These are phyloP conservation scores for Prolemur simus DNA, from an alignment of 2,113 vertebrate genomes.

Conservation along the genomic window DNA sequence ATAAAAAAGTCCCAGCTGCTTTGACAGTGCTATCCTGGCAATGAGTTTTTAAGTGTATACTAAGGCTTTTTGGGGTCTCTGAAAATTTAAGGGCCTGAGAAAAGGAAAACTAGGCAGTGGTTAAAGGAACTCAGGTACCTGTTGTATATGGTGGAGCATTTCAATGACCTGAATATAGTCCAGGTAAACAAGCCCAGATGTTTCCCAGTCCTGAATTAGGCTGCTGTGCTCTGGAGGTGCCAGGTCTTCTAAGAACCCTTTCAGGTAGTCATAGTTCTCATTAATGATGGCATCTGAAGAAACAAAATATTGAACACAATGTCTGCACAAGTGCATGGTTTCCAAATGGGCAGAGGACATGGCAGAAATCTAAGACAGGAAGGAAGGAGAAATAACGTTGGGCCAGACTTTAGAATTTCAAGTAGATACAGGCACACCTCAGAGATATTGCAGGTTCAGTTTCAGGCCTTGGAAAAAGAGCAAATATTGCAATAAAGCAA, in stretches of 20 bases:
- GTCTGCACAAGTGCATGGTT: not conserved
- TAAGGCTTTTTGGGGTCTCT: not conserved
- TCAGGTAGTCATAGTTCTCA: slow-evolving; percentile 94
- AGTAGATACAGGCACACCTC: not conserved
- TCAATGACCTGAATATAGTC: slow-evolving; percentile 94
- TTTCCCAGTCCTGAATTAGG: slow-evolving; percentile 97
- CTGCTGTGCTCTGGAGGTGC: slow-evolving; percentile 87
- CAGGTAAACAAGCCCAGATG: slow-evolving; percentile 92
- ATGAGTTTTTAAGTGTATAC: not conserved
- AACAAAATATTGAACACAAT: not conserved
- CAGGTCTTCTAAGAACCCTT: slow-evolving; percentile 94
- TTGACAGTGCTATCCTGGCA: not conserved
- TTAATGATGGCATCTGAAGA: slow-evolving; percentile 95
- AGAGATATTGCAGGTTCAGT: not conserved
- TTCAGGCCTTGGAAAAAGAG: not conserved
- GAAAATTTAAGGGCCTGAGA: not conserved
- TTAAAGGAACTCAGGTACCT: slow-evolving; percentile 80
- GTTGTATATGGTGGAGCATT: slow-evolving; percentile 90
- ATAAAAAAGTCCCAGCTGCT: not conserved
- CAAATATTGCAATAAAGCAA: not conserved
- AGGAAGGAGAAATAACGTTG: not conserved
- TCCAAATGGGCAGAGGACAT: not conserved
- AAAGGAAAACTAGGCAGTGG: not conserved
- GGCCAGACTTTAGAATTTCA: not conserved
- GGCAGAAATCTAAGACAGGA: slow-evolving; percentile 9